Conservation (phyloP, 2,888 invertebrate genomes). For the Lasioglossum lativentre region DNA sequence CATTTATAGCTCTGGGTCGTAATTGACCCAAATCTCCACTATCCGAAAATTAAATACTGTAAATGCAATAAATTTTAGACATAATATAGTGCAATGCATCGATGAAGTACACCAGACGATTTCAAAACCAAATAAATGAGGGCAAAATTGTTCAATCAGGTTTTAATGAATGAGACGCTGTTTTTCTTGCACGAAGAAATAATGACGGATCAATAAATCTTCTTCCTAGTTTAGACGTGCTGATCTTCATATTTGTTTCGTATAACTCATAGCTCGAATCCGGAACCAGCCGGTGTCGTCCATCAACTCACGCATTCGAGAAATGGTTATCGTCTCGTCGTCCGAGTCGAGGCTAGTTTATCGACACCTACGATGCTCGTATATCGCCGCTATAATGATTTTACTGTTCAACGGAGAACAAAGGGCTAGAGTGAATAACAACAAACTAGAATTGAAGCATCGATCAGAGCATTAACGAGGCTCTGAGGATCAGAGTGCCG, state of each 20-base stretch:
- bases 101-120: background rate
- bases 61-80: too few species aligned
- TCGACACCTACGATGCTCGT: conserved; percentile 9
- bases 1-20: too few species aligned
- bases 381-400: background rate
- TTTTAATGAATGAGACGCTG: background rate
- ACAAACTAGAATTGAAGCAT: background rate
- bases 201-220: background rate
- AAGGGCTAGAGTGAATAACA: background rate
- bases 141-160: background rate
- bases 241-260: conserved; percentile 6
- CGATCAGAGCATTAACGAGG: background rate
- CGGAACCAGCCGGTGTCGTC: background rate
- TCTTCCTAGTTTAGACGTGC: background rate
- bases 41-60: too few species aligned
- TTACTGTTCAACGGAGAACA: background rate
- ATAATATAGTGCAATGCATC: background rate
- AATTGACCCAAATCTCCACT: too few species aligned
- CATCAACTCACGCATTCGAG: background rate
- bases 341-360: background rate
- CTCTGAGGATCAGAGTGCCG: background rate
- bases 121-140: background rate
- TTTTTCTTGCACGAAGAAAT: background rate
- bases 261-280: background rate
- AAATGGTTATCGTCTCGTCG: conserved; percentile 8